Conservation (phyloP, 2,888 invertebrate genomes). For the Eilema sororculum region DNA sequence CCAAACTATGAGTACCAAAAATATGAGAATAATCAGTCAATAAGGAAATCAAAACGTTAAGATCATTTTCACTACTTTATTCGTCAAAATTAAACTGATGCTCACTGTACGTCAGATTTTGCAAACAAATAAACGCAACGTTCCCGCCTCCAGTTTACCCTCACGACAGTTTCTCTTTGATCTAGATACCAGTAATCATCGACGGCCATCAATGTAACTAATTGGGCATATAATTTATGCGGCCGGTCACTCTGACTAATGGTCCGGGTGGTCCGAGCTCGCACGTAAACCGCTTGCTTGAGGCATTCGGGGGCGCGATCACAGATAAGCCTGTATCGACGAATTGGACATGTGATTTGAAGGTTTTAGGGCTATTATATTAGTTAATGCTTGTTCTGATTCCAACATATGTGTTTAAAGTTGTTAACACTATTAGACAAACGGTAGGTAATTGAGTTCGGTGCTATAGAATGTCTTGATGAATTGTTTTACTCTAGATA, state of each 20-base stretch:
- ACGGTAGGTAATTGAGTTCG: not conserved
- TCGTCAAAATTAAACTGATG: no score
- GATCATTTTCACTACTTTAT: no score
- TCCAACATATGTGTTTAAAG: not conserved
- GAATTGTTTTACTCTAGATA: no score
- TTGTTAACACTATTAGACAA: not conserved
- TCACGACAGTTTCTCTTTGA: conserved; percentile 49
- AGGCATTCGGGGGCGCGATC: conserved; percentile 42
- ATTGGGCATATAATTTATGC: conserved; percentile 82
- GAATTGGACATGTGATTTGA: conserved; percentile 18
- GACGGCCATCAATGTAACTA: conserved; percentile 79
- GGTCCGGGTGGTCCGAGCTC: conserved; percentile 62
- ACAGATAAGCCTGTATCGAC: conserved; percentile 41
- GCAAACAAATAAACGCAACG: conserved; percentile 12
- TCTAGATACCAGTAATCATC: conserved; percentile 72
- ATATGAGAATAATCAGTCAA: no score
- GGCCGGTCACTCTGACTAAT: conserved; percentile 74
- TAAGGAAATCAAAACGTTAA: no score
- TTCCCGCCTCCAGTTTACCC: conserved; percentile 3
- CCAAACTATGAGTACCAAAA: no score
- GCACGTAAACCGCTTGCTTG: conserved; percentile 58
- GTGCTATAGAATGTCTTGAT: no score
- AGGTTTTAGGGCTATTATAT: not conserved
- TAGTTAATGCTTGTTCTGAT: not conserved
- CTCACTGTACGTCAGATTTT: not conserved